Conservation (phyloP, 2,888 invertebrate genomes). For the Melolontha melolontha region DNA sequence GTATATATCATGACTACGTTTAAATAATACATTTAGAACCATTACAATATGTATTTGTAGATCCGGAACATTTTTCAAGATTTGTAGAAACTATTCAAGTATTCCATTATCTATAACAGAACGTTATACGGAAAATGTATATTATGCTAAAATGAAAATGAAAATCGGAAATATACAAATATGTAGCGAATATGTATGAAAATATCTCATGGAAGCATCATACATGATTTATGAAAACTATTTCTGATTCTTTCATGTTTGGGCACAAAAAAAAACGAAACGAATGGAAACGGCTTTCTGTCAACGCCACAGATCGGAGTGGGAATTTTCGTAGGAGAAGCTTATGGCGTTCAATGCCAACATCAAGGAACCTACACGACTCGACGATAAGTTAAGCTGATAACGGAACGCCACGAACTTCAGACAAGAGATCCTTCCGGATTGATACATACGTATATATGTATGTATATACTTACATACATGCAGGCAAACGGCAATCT, state of each 20-base stretch:
- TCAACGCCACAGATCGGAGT: conserved; percentile 25
- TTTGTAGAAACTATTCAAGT: too few species aligned
- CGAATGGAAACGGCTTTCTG: conserved; percentile 15
- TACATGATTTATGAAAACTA: conserved; percentile 10
- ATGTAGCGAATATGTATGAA: too few species aligned
- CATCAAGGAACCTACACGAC: conserved; percentile 12
- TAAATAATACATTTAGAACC: too few species aligned
- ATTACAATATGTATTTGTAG: too few species aligned
- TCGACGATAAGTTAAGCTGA: conserved; percentile 28
- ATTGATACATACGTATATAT: conserved; percentile 17
- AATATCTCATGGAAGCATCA: too few species aligned
- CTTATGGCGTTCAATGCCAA: conserved; percentile 28
- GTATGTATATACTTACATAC: not conserved
- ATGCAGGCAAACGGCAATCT: not conserved
- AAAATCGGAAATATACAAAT: too few species aligned
- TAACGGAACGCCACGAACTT: conserved; percentile 31
- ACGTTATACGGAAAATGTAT: too few species aligned
- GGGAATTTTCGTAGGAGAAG: conserved; percentile 17
- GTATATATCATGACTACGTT: too few species aligned
- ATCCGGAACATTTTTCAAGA: too few species aligned
- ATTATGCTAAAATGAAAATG: too few species aligned
- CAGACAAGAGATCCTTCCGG: conserved; percentile 22
- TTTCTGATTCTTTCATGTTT: conserved; percentile 14
- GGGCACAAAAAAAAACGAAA: not conserved
- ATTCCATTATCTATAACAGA: too few species aligned